These are phyloP conservation scores for Macaria liturata DNA, from an alignment of 2,888 invertebrate species.

Conservation along the genomic window DNA sequence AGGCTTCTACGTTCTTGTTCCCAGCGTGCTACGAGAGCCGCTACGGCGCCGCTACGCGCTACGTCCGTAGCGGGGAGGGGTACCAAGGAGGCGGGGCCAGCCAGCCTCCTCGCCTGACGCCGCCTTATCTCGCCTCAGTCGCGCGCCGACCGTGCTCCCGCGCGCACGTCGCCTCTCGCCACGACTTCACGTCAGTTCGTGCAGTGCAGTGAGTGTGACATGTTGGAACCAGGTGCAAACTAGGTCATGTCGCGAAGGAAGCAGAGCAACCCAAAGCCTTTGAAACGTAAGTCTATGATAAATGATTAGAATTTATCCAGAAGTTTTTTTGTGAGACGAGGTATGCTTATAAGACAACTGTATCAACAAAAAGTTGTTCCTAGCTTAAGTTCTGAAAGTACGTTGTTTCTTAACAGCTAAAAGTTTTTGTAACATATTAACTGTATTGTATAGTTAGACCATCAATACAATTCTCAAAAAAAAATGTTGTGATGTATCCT, in stretches of 20 bases:
- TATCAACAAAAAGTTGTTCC: too few relatives aligned
- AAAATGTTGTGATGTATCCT: too few relatives aligned
- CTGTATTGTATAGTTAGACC: too few relatives aligned
- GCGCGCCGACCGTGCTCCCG: constrained; percentile 49
- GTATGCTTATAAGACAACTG: too few relatives aligned
- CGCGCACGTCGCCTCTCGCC: constrained; percentile 42
- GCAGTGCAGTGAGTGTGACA: constrained; percentile 54
- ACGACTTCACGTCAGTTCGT: constrained; percentile 22
- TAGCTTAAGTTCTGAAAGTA: too few relatives aligned
- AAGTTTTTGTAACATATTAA: too few relatives aligned
- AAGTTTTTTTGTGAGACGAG: too few relatives aligned
- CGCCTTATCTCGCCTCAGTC: constrained; percentile 46
- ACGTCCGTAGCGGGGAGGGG: constrained; percentile 37
- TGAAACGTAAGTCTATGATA: constrained; percentile 91
- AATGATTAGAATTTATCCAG: too few relatives aligned
- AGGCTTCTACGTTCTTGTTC: constrained; percentile 12
- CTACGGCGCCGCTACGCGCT: constrained; percentile 42
- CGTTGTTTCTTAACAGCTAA: too few relatives aligned
- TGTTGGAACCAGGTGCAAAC: constrained; percentile 64
- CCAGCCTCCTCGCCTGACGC: constrained; percentile 46
- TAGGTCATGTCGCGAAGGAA: constrained; percentile 95
- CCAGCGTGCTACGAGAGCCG: constrained; percentile 30
- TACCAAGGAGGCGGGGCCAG: constrained; percentile 54
- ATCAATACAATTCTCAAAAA: too few relatives aligned
- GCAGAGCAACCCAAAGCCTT: constrained; percentile 97